Base-by-base conservation (phyloP, 2,888 invertebrate genomes). In the Polymixis lichenea region DNA sequence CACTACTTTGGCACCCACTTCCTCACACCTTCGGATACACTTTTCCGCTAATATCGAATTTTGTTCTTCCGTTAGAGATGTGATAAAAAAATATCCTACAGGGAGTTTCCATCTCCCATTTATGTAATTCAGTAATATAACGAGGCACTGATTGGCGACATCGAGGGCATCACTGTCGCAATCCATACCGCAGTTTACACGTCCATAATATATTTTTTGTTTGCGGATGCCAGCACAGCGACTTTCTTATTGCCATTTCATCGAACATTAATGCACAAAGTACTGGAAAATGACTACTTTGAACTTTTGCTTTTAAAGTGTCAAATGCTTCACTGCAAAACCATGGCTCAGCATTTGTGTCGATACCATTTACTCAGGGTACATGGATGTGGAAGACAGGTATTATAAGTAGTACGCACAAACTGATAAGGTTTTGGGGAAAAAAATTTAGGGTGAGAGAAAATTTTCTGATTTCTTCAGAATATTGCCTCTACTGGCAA, bases 201-300 rank as follows among this genome's bases (percentile, higher is more conserved):
- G 43, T 19, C 25, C 55, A 56, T 38, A 68, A 25, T 55, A 68
- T 51, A n/a, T 61, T 70, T 70, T 70, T 61, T 51, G 49, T 38
- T 58, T 49, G 64, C 51, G 51, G 19, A 51, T 60, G 55, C 67
- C 67, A 74, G 25, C 25, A 43, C 15, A 68, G 17, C 25, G 49
- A 53, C 28, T 74, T 67, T 46, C 55, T 74, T n/a, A 74, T 74
- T 19, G 74, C 60, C 67, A 75, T 75, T 64, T 76, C 72, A 53
- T 66, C 66, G 3, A 76, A 51, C 7, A 72, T 51, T 53, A 76
- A 49, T 19, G 75, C 51, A 4, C 75, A 72, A 2, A 65, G 32
- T 25, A 76, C 43, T 43, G 64, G 65, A 13, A 19, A 51, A 49
- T 72, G 0, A 51, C 65, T 53, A 28, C 49, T 25, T 43, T 49